These are phyloP conservation scores for Mustelus asterias DNA, from an alignment of 2,113 vertebrate species.

Conservation along the genomic window DNA sequence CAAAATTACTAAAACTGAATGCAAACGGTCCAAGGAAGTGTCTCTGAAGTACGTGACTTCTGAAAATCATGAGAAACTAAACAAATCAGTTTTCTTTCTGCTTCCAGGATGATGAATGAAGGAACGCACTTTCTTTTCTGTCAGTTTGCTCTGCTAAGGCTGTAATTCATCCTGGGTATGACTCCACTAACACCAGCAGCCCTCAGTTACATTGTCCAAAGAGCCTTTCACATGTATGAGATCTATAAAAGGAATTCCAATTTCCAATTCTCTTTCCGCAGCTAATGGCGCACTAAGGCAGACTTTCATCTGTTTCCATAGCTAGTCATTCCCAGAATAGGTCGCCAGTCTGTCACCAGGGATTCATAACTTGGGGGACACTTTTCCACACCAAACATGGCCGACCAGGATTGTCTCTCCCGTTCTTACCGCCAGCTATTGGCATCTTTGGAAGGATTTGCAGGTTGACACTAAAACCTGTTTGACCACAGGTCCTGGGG, in stretches of 20 bases:
- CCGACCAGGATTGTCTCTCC: too few relatives aligned
- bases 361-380: too few relatives aligned
- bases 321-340: too few relatives aligned
- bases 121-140: not conserved
- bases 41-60: not conserved
- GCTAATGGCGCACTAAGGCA: too few relatives aligned
- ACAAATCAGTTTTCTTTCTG: not conserved
- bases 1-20: not conserved
- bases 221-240: not conserved
- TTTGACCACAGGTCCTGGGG: too few relatives aligned
- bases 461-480: too few relatives aligned
- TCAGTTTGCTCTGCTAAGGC: not conserved
- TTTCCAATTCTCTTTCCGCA: too few relatives aligned
- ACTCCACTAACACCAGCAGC: not conserved
- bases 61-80: conserved; percentile 4
- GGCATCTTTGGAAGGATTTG: too few relatives aligned
- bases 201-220: not conserved
- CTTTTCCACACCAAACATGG: too few relatives aligned
- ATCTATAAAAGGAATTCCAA: not conserved
- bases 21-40: not conserved
- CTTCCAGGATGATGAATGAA: not conserved
- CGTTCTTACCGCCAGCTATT: too few relatives aligned
- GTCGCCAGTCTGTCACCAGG: too few relatives aligned
- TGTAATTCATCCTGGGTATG: not conserved
- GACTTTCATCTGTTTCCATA: too few relatives aligned